Base-by-base conservation (phyloP, 2,797 vertebrate species). In the Melanotaenia parkinsoni region DNA sequence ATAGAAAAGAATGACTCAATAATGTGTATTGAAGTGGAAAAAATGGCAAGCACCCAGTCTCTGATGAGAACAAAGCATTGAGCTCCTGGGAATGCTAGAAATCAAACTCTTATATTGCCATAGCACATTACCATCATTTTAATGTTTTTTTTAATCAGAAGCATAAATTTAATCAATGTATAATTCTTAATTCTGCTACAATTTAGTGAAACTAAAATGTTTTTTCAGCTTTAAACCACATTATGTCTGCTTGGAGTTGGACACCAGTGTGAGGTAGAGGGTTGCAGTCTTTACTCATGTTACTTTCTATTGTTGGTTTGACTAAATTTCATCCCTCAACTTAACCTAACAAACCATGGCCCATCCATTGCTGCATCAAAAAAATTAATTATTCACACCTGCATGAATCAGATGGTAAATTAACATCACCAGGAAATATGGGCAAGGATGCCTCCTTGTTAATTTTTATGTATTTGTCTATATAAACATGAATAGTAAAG, bases 1-100 rank as follows among this genome's bases (percentile, higher is more conserved):
- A 83, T 79, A 80, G 57, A 82, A 76, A 72, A 64, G 62, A 67
- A 74, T 76, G 79, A 83, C 71, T 83, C 70, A 81, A 77, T 2
- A 18, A 74, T 77, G 50, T 80, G 65, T 40, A 53, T 61, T 26
- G 59, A 40, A 58, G 62, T 10, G 63, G 45, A 82, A 69, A 70
- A 79, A 18, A 60, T 70, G 63, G 35, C 26, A 18, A 43, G 30
- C 30, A 35, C 1, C 4, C 56, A 18, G 51, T 76, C 70, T 43
- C 30, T 57, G 59, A 53, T 51, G 58, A 68, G 56, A 63, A 60
- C 56, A 73, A 47, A 0, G 50, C 57, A 5, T 22, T 67, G 24
- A 56, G 45, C 57, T 51, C 9, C 37, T 57, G 22, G 57, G 28
- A 62, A 56, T 20, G 16, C 43, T 54, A 4, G 22, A 72, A 57